These are phyloP conservation scores for Julus scanicus DNA, from an alignment of 2,888 invertebrate species.

Conservation along the genomic window DNA sequence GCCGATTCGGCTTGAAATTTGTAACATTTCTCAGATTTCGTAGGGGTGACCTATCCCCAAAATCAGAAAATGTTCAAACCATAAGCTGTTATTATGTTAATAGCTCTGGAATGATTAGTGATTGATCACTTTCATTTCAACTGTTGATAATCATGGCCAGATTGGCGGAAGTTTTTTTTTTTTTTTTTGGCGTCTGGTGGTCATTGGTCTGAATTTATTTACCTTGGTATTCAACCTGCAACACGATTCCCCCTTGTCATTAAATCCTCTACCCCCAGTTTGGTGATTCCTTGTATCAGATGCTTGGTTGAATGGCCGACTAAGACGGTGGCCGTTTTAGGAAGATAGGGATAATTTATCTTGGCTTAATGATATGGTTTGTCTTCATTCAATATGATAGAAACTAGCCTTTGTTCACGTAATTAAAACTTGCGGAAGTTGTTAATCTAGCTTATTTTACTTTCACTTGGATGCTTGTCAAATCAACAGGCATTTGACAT, in stretches of 20 bases:
- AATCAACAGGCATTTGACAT: not conserved
- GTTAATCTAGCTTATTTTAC: not conserved
- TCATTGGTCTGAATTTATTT: conserved; percentile 27
- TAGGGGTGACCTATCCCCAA: no score
- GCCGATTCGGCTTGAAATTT: no score
- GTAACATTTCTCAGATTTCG: no score
- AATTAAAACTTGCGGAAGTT: conserved; percentile 14
- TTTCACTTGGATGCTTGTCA: not conserved
- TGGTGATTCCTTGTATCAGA: conserved; percentile 25
- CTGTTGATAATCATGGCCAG: not conserved
- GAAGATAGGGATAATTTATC: not conserved
- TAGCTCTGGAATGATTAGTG: not conserved
- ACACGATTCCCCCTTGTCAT: not conserved
- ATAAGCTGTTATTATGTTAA: no score
- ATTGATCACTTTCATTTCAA: not conserved
- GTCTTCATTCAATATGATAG: not conserved
- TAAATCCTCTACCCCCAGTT: conserved; percentile 21
- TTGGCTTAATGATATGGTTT: not conserved
- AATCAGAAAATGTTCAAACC: no score
- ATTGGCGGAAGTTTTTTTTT: conserved; percentile 15
- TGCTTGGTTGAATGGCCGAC: conserved; percentile 33
- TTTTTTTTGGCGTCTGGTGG: not conserved
- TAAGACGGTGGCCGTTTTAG: conserved; percentile 2
- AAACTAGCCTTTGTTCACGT: not conserved
- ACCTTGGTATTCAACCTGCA: not conserved